Evolutionary conservation across 2,797 vertebrate species (phyloP), one percentile per base, ranked within the genome.

Genomic region (Synaphobranchus kaupii): DNA sequence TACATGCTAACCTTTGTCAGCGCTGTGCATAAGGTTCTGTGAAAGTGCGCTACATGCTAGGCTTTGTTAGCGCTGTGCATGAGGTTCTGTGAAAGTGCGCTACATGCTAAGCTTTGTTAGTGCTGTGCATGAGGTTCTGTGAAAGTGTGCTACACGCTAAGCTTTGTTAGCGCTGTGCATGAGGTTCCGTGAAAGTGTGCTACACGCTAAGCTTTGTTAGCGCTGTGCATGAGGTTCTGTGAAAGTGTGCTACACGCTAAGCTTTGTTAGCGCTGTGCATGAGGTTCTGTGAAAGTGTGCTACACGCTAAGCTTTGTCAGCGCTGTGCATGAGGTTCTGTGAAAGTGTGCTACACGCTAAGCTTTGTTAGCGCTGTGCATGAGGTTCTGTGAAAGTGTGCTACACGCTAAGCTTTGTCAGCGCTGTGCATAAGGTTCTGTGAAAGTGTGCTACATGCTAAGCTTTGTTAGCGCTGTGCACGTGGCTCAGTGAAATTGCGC

Each of bases 181-280:
- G 25, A 7, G 60, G 22, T 22, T 66, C 60, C 8, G 60, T n/a
- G 5, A 0, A n/a, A 66, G 25, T 66, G 66, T 12, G 3, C 15
- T 20, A 20, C 71, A 44, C 20, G 71, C 71, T 44, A 76, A 76
- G 1, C 5, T 15, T 73, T 9, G 88, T 89, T 86, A 88, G 83
- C 3, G 25, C n/a, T 84, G 86, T 90, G 90, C 87, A 89, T 86
- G 82, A n/a, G n/a, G n/a, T n/a, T n/a, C n/a, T n/a, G n/a, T n/a
- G n/a, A n/a, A n/a, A 86, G 83, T 54, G 12, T 78, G 83, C 89
- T 88, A 89, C 86, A 88, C 88, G 86, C 63, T 89, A 31, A 71
- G n/a, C 28, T 28, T 34, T 28, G n/a, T 31, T 34, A 71, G 66
- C 15, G 17, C 22, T 8, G n/a, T 66, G 22, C 60, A n/a, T 66